These are phyloP conservation scores for Heteromurus nitidus DNA, from an alignment of 2,888 invertebrate genomes.

Conservation along the genomic window DNA sequence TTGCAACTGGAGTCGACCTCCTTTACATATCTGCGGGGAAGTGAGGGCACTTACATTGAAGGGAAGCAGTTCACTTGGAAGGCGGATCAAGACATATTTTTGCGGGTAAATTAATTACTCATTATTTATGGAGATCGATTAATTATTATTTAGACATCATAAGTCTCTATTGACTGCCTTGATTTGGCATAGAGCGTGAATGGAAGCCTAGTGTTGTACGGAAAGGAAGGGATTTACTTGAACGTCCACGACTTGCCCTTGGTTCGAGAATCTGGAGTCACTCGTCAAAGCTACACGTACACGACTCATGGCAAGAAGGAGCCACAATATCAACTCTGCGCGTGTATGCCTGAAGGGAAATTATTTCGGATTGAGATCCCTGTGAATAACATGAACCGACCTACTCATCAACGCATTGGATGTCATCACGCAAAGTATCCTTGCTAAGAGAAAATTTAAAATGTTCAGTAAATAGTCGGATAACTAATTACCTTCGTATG, in stretches of 20 bases:
- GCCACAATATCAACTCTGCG: constrained; percentile 88
- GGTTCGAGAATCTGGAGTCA: constrained; percentile 76
- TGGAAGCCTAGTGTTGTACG: constrained; percentile 82
- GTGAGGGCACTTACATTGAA: constrained; percentile 80
- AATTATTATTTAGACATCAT: not conserved
- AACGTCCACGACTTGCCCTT: constrained; percentile 85
- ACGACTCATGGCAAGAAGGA: constrained; percentile 70
- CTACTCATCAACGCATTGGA: constrained; percentile 58
- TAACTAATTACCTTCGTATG: too few species aligned
- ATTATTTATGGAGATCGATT: not conserved
- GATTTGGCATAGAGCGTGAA: constrained; percentile 79
- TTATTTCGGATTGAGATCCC: constrained; percentile 81
- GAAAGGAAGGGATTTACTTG: constrained; percentile 81
- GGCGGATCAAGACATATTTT: constrained; percentile 86
- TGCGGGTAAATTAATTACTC: constrained; percentile 77
- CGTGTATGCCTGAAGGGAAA: constrained; percentile 92
- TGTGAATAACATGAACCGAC: constrained; percentile 62
- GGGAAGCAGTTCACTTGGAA: constrained; percentile 83
- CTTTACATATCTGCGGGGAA: constrained; percentile 83
- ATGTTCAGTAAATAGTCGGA: too few species aligned
- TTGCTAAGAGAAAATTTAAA: constrained; percentile 58
- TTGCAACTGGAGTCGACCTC: constrained; percentile 83
- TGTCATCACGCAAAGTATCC: constrained; percentile 68
- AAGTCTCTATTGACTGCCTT: not conserved
- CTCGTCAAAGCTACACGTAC: constrained; percentile 70